These are phyloP conservation scores for Cardiocondyla obscurior DNA, from an alignment of 1,140 invertebrate species.

Conservation along the genomic window DNA sequence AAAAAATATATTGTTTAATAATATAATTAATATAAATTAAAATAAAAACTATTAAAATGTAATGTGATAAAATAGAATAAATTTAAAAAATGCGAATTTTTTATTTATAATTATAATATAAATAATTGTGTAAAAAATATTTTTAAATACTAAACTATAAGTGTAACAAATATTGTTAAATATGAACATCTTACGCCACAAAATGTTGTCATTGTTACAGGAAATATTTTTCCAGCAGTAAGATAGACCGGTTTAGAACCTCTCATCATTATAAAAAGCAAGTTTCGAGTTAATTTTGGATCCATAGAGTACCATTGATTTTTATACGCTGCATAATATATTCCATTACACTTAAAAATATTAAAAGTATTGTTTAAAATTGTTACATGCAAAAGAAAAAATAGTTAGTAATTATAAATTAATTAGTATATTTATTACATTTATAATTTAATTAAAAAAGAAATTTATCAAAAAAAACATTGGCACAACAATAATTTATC, in stretches of 20 bases:
- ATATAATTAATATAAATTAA: not conserved
- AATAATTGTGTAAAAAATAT: not conserved
- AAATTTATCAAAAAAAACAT: no score
- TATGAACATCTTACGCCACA: slow-evolving; percentile 2
- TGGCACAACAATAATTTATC: no score
- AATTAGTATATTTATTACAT: not conserved
- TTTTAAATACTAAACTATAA: slow-evolving; percentile 1
- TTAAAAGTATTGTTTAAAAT: not conserved
- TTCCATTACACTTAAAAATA: not conserved
- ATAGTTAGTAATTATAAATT: not conserved
- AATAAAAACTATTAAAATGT: not conserved
- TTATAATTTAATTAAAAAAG: not conserved
- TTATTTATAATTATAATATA: not conserved
- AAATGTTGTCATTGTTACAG: slow-evolving; percentile 20
- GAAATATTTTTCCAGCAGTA: slow-evolving; percentile 55
- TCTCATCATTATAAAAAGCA: slow-evolving; percentile 39
- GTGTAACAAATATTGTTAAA: not conserved
- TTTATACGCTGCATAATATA: not conserved
- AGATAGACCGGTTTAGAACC: slow-evolving; percentile 34
- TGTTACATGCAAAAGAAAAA: not conserved
- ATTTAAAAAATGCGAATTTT: not conserved
- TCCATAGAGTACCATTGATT: slow-evolving; percentile 1
- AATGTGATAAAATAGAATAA: not conserved
- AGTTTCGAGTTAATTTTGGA: not conserved
- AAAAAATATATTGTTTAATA: not conserved